phyloP scores from a whole-genome alignment of 1,140 invertebrate species.

The Tetraneura akinire region DNA sequence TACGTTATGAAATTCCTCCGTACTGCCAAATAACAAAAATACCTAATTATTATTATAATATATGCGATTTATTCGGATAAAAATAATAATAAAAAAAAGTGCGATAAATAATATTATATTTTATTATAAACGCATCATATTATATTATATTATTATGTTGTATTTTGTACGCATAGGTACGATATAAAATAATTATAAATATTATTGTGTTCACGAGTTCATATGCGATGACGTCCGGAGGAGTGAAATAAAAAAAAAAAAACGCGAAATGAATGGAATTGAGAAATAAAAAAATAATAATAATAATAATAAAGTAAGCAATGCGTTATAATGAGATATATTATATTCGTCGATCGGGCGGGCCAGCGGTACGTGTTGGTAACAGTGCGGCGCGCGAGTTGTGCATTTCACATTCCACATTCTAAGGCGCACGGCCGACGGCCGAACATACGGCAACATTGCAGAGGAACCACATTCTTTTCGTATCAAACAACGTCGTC shows the following conservation, averaged over 20 bases:
- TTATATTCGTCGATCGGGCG: not conserved
- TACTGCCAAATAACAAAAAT: too few species aligned
- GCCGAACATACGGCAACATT: conserved; percentile 27
- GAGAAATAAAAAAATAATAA: conserved; percentile 20
- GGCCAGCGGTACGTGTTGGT: conserved; percentile 36
- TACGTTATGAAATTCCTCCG: too few species aligned
- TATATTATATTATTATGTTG: not conserved
- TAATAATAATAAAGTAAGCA: not conserved
- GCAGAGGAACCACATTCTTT: conserved; percentile 51
- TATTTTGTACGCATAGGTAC: too few species aligned
- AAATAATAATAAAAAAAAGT: too few species aligned
- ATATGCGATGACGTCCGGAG: not conserved
- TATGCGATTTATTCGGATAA: too few species aligned
- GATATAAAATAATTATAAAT: too few species aligned
- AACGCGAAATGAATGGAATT: conserved; percentile 29
- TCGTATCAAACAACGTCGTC: conserved; percentile 47
- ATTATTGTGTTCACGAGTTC: too few species aligned
- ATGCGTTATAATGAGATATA: conserved; percentile 37
- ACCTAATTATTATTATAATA: too few species aligned
- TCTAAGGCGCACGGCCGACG: conserved; percentile 37
- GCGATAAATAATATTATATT: too few species aligned
- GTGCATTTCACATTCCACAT: conserved; percentile 51
- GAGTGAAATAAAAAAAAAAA: conserved; percentile 6
- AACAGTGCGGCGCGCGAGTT: conserved; percentile 38
- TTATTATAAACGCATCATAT: too few species aligned